Evolutionary conservation across 2,797 vertebrate genomes (phyloP).

Genomic region (Myioborus melanocephalus): DNA sequence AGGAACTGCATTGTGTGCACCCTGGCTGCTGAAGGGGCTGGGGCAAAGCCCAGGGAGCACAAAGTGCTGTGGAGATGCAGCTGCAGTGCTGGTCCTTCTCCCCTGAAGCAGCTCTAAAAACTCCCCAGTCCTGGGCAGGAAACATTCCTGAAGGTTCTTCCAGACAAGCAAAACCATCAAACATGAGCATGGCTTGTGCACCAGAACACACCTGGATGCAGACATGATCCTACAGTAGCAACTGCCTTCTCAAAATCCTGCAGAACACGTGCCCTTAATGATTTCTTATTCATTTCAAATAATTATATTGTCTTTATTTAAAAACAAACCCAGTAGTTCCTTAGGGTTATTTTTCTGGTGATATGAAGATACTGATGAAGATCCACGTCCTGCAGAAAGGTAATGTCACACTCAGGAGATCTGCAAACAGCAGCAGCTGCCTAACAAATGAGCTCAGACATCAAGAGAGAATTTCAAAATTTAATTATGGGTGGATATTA

Average conservation of each 20-base stretch:
- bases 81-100: background rate
- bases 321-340: background rate
- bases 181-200: background rate
- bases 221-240: background rate
- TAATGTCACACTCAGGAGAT: background rate
- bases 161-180: background rate
- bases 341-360: background rate
- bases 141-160: background rate
- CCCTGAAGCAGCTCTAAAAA: background rate
- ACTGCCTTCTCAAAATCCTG: background rate
- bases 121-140: background rate
- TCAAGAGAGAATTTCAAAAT: background rate
- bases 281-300: background rate
- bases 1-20: background rate
- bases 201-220: background rate
- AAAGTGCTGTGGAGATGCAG: background rate
- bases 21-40: background rate
- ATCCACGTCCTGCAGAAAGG: background rate
- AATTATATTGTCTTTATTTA: background rate
- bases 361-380: background rate
- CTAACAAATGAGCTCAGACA: background rate
- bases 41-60: background rate
- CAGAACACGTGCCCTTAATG: background rate
- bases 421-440: background rate
- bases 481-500: background rate